phyloP scores from a whole-genome alignment of 2,113 vertebrate genomes.

The Pelecanoides urinatrix region DNA sequence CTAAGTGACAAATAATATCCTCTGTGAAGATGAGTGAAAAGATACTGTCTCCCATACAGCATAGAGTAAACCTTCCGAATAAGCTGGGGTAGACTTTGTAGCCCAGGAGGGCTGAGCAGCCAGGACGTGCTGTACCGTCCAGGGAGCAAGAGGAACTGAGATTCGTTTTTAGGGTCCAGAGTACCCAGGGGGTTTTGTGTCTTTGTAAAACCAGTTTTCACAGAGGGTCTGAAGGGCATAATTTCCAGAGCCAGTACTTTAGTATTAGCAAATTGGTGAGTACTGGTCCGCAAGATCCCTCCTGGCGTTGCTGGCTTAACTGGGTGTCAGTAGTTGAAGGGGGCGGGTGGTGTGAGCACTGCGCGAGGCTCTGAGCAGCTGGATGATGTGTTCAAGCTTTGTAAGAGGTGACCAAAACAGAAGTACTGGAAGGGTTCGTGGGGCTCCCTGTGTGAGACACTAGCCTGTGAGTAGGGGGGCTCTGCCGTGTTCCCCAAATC shows the following conservation, averaged over 20 bases:
- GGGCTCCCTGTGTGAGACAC: background rate
- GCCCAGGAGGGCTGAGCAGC: background rate
- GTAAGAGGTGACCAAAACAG: background rate
- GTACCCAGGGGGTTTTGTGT: background rate
- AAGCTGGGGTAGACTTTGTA: background rate
- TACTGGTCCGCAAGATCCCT: background rate
- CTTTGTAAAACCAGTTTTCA: background rate
- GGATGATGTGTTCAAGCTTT: background rate
- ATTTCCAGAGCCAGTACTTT: background rate
- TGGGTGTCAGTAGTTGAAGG: background rate
- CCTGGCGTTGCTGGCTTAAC: background rate
- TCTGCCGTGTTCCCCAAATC: background rate
- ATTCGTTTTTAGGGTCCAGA: background rate
- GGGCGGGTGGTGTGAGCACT: background rate
- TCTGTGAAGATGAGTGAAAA: background rate
- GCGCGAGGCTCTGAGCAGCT: background rate
- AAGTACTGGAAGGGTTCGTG: background rate
- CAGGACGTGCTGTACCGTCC: fast-evolving
- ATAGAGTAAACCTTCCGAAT: background rate
- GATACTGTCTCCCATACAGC: background rate
- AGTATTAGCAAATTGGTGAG: background rate
- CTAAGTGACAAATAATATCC: background rate
- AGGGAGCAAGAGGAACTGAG: background rate
- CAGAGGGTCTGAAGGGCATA: background rate
- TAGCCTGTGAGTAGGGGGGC: no score